phyloP scores from a whole-genome alignment of 2,113 vertebrate species.

The Tricholaema leucomelas region DNA sequence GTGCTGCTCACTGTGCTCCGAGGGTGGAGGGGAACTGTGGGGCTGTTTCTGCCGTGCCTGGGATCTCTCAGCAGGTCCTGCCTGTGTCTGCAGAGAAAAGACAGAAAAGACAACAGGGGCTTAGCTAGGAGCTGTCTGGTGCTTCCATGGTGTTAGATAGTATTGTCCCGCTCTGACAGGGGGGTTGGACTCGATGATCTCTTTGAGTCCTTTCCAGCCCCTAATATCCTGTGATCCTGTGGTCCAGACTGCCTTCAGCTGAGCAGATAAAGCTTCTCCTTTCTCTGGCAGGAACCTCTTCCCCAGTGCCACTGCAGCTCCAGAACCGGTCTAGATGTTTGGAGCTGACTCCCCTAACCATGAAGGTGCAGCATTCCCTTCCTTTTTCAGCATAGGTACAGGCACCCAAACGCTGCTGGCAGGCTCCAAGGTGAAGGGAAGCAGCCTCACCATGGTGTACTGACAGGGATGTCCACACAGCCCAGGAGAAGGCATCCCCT shows the following conservation, averaged over 20 bases:
- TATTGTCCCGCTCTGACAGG: no score
- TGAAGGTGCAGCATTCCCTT: not conserved
- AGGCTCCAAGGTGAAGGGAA: not conserved
- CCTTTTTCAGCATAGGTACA: not conserved
- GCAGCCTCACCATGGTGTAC: fast-evolving
- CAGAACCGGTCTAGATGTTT: not conserved
- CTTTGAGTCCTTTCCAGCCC: no score
- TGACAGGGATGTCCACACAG: not conserved
- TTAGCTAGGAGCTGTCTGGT: not conserved
- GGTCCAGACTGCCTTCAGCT: not conserved
- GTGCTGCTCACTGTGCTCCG: not conserved
- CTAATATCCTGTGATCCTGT: no score
- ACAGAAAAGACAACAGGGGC: not conserved
- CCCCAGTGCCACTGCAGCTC: not conserved
- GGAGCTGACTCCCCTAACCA: not conserved
- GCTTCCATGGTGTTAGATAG: no score
- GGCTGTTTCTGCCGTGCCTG: not conserved
- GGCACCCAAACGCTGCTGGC: not conserved
- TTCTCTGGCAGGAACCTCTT: not conserved
- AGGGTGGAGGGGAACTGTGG: not conserved
- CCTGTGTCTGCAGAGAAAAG: not conserved
- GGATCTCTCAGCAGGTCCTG: not conserved
- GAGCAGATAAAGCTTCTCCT: not conserved
- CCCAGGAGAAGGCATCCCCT: conserved; percentile 1
- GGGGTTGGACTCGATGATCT: no score